Conservation (phyloP, 2,113 vertebrate species). For the Ploceus nigricollis region DNA sequence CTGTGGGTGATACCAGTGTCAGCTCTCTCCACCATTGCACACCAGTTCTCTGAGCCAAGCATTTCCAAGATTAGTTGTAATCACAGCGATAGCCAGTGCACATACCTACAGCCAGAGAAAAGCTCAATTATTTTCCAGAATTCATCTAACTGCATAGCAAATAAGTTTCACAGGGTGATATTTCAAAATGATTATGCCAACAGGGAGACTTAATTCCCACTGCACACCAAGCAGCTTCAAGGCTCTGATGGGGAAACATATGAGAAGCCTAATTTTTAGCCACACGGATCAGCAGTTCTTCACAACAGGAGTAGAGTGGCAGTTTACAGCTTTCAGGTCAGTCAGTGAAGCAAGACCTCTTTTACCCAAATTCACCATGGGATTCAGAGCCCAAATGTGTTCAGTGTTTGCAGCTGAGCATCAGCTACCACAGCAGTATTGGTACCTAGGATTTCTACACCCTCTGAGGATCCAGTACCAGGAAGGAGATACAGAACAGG, state of each 20-base stretch:
- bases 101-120: not conserved
- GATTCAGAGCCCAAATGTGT: not conserved
- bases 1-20: too few species aligned
- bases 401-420: not conserved
- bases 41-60: not conserved
- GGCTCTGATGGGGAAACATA: not conserved
- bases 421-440: not conserved
- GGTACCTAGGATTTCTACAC: not conserved
- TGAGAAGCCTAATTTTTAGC: not conserved
- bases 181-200: not conserved
- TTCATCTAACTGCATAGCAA: not conserved
- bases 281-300: not conserved
- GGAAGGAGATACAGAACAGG: not conserved
- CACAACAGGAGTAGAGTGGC: not conserved
- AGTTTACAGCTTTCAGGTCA: not conserved
- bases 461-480: fast-evolving
- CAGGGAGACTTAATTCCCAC: not conserved
- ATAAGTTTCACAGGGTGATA: not conserved
- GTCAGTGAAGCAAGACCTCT: not conserved
- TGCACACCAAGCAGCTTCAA: not conserved
- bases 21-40: not conserved
- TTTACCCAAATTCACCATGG: not conserved
- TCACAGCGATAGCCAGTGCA: not conserved
- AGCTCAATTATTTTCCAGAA: not conserved
- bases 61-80: not conserved